Base-by-base conservation (phyloP, 2,888 invertebrate genomes). In the Xiphydria camelus region DNA sequence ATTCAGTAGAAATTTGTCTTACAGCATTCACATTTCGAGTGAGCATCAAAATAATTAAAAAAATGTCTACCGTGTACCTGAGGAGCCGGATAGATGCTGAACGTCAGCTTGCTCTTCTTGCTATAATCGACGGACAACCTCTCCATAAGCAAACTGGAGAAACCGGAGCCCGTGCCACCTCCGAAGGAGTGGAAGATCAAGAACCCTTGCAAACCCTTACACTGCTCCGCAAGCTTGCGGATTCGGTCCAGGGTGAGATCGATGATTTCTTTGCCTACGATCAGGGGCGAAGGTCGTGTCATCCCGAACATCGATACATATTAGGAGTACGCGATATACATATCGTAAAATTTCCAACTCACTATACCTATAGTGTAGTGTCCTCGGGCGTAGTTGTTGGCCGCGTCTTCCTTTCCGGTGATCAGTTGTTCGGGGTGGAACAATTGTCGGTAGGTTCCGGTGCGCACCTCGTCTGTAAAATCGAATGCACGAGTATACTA, bases 71-170 rank as follows among this genome's bases (percentile, higher is more conserved):
- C 25, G 26, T 17, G 14, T 77, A 89, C 91, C 81, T 92, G 92
- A 9, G 94, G 94, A 19, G 94, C 94, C 10, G 94, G 94, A 75
- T 95, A 95, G 64, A 95, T 91, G 49, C 93, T 89, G 77, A 95
- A 95, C 73, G 92, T 92, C 14, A 94, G 81, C 73, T 94, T 94
- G 38, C 91, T 91, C 77, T 91, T 93, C 79, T 94, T 94, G 55
- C 94, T 93, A 77, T 93, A 95, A 76, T 95, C 94, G 1, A 91
- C 91, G 34, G 91, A 91, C 26, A 95, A 82, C 39, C 93, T 82
- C 77, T 94, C 94, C 94, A 94, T 94, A 55, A 94, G 80, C 55
- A 95, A 80, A 19, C 93, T 92, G 2, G 93, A 91, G 78, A 95
- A 94, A 26, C 94, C 94, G 31, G 90, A 92, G 43, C 93, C 94